Evolutionary conservation across 2,888 invertebrate species (phyloP).

Genomic region (Coenonympha arcania): DNA sequence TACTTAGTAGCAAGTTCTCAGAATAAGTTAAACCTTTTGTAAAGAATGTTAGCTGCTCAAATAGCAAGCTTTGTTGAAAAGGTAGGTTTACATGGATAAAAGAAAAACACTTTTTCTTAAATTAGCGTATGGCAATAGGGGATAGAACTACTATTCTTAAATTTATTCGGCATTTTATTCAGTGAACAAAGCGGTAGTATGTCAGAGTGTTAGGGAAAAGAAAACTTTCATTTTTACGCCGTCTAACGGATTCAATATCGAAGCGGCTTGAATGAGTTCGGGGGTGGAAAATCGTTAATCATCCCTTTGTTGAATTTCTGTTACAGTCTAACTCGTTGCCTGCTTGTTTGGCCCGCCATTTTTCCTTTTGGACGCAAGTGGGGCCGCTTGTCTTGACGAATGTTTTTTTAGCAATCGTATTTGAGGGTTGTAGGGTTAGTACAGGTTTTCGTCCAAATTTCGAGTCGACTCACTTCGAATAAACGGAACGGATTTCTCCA

Average conservation of each 20-base stretch:
- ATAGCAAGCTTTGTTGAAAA: background rate
- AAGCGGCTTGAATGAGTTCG: constrained; percentile 70
- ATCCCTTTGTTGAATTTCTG: constrained; percentile 74
- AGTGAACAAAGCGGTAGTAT: constrained; percentile 35
- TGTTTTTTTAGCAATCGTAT: constrained; percentile 51
- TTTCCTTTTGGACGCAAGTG: constrained; percentile 68
- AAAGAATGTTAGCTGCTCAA: background rate
- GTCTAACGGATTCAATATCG: constrained; percentile 74
- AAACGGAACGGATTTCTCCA: too few relatives aligned
- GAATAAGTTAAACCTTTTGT: constrained; percentile 3
- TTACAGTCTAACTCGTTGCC: constrained; percentile 73
- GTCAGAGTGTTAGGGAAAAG: constrained; percentile 50
- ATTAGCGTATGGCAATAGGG: background rate
- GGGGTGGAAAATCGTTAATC: constrained; percentile 72
- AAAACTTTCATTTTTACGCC: constrained; percentile 72
- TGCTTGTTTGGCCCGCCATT: constrained; percentile 70
- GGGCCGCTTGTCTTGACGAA: constrained; percentile 65
- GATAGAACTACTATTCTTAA: background rate
- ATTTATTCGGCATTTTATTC: constrained; percentile 20
- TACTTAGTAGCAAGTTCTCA: background rate
- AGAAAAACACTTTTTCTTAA: background rate
- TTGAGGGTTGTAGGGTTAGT: constrained; percentile 12
- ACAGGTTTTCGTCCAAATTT: too few relatives aligned
- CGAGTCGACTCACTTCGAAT: too few relatives aligned
- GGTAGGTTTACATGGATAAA: background rate